Conservation (phyloP, 2,797 vertebrate species). For the Rhadinocentrus ornatus region DNA sequence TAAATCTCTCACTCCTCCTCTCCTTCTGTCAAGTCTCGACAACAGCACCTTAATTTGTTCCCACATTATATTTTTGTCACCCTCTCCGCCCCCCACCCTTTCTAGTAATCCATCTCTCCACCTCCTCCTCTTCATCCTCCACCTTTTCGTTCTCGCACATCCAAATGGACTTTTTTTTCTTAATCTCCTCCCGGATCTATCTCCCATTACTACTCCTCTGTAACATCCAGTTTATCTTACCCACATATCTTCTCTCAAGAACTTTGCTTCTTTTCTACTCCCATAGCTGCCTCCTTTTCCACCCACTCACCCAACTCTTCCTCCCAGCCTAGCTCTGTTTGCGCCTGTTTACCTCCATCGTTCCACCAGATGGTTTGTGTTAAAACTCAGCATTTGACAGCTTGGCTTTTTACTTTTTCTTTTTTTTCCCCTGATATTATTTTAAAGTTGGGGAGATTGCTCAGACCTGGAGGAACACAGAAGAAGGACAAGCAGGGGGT, state of each 20-base stretch:
- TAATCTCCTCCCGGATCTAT: conserved; percentile 15
- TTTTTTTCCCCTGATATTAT: conserved; percentile 70
- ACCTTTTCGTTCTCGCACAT: conserved; percentile 48
- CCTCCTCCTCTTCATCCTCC: conserved; percentile 54
- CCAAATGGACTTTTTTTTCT: conserved; percentile 15
- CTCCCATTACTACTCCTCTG: conserved; percentile 55
- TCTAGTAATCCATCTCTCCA: conserved; percentile 48
- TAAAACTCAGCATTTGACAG: conserved; percentile 81
- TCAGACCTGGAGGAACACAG: conserved; percentile 71
- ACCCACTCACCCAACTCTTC: conserved; percentile 37
- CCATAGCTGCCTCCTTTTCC: conserved; percentile 28
- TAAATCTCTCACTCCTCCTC: conserved; percentile 71
- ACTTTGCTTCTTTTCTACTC: conserved; percentile 57
- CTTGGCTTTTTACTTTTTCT: conserved; percentile 44
- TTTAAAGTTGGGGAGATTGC: conserved; percentile 76
- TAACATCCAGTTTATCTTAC: conserved; percentile 50
- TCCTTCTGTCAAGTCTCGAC: conserved; percentile 71
- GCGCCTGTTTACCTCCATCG: conserved; percentile 76
- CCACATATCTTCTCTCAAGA: conserved; percentile 53
- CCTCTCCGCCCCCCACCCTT: conserved; percentile 33
- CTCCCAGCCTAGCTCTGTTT: conserved; percentile 61
- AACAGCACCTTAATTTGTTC: conserved; percentile 70
- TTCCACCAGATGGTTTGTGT: conserved; percentile 85
- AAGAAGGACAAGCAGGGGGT: conserved; percentile 67
- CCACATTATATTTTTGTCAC: conserved; percentile 61